Evolutionary conservation across 2,113 vertebrate genomes (phyloP).

Genomic region (Odobenus rosmarus): DNA sequence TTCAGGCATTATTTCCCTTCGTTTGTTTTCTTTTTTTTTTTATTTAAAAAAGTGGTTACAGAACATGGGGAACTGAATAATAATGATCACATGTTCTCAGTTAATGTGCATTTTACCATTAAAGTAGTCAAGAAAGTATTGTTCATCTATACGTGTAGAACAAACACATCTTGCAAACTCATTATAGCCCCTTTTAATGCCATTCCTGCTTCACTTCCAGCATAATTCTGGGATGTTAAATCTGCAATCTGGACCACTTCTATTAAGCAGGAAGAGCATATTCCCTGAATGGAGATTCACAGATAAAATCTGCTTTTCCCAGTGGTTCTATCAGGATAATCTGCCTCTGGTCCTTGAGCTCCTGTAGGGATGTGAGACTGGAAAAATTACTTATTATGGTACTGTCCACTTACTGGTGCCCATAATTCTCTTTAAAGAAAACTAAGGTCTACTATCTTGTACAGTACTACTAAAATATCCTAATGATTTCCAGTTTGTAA

Average conservation of each 20-base stretch:
- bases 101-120: neutral
- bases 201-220: neutral
- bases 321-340: neutral
- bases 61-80: neutral
- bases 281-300: neutral
- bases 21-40: neutral
- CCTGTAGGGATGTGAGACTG: neutral
- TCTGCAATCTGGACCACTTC: neutral
- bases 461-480: neutral
- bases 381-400: neutral
- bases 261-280: neutral
- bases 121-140: neutral
- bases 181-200: neutral
- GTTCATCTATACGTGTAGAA: neutral
- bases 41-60: neutral
- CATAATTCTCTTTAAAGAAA: neutral
- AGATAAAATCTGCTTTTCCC: neutral
- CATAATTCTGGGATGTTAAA: neutral
- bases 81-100: neutral
- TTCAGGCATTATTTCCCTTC: neutral
- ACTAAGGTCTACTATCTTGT: neutral
- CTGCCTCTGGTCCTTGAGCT: neutral
- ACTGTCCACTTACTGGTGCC: neutral
- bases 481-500: neutral
- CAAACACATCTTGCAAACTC: neutral